These are phyloP conservation scores for Astreopora myriophthalma DNA, from an alignment of 64 coral and sea anemone genomes.

Conservation along the genomic window DNA sequence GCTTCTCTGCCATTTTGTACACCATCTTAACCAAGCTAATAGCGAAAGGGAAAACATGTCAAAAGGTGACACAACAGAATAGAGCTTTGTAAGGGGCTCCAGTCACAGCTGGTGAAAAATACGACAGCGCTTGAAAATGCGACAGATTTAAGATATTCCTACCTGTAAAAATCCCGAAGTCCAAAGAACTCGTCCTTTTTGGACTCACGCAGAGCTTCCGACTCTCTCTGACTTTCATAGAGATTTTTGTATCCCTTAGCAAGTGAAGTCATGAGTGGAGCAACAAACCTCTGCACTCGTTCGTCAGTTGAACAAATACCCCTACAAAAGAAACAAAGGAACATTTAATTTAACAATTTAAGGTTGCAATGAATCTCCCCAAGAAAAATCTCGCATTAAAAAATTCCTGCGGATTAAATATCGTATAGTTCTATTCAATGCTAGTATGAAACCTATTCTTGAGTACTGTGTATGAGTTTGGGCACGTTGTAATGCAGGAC, in stretches of 20 bases:
- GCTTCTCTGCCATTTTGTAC: constrained; percentile 29
- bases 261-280: constrained; percentile 40
- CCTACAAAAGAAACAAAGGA: constrained; percentile 26
- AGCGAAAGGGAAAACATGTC: background rate
- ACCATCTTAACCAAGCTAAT: constrained; percentile 58
- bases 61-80: background rate
- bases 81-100: background rate
- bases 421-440: too few relatives aligned
- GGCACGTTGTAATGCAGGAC: too few relatives aligned
- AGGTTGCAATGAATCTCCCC: too few relatives aligned
- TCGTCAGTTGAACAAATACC: constrained; percentile 50
- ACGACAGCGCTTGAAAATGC: background rate
- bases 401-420: too few relatives aligned
- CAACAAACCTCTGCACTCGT: constrained; percentile 19
- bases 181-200: constrained; percentile 72
- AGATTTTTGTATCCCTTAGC: constrained; percentile 16
- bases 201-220: constrained; percentile 5
- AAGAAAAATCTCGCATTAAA: too few relatives aligned
- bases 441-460: too few relatives aligned
- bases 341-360: too few relatives aligned
- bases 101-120: too few relatives aligned
- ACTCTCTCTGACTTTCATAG: constrained; percentile 29
- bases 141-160: background rate
- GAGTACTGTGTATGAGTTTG: too few relatives aligned
- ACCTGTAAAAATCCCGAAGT: constrained; percentile 72